Percentiles rank a stretch among this genome's conserved stretches.
These are phyloP conservation scores for Oncorhynchus clarkii DNA, from an alignment of 2,113 vertebrate species.

Conservation along the genomic window DNA sequence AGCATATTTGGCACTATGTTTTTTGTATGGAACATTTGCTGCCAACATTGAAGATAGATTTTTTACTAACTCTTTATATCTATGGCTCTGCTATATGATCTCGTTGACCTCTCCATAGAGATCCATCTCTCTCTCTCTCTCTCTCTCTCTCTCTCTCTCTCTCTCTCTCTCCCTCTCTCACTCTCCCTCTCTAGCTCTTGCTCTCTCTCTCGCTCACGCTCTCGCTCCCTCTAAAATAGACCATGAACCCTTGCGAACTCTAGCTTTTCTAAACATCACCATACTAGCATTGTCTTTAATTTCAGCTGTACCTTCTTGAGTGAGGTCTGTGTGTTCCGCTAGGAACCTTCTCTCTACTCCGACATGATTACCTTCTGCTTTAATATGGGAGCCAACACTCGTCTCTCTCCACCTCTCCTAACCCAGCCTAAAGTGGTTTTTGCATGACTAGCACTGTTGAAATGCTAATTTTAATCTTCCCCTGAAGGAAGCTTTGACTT, in stretches of 20 bases:
- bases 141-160: background rate
- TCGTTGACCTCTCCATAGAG: too few relatives aligned
- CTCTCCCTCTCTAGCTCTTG: too few relatives aligned
- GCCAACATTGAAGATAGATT: too few relatives aligned
- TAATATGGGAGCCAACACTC: slow-evolving; percentile 26
- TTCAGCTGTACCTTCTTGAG: slow-evolving; percentile 21
- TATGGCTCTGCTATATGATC: too few relatives aligned
- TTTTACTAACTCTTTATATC: too few relatives aligned
- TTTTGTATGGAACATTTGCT: too few relatives aligned
- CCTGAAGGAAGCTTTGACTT: slow-evolving; percentile 13
- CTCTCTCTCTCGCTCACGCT: background rate
- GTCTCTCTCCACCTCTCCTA: slow-evolving; percentile 21
- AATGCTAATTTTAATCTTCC: slow-evolving; percentile 49
- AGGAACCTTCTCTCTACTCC: slow-evolving; percentile 15
- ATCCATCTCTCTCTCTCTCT: too few relatives aligned
- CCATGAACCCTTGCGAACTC: background rate
- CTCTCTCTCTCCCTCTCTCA: too few relatives aligned
- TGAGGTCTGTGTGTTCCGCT: background rate
- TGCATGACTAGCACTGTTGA: slow-evolving; percentile 31
- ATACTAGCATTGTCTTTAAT: slow-evolving; percentile 15
- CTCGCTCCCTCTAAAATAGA: slow-evolving; percentile 5
- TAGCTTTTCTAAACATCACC: slow-evolving; percentile 13
- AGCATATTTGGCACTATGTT: too few relatives aligned
- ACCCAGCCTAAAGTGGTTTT: slow-evolving; percentile 36
- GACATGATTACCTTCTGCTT: slow-evolving; percentile 40